phyloP scores from a whole-genome alignment of 2,888 invertebrate species.

The Elgonia sp. region DNA sequence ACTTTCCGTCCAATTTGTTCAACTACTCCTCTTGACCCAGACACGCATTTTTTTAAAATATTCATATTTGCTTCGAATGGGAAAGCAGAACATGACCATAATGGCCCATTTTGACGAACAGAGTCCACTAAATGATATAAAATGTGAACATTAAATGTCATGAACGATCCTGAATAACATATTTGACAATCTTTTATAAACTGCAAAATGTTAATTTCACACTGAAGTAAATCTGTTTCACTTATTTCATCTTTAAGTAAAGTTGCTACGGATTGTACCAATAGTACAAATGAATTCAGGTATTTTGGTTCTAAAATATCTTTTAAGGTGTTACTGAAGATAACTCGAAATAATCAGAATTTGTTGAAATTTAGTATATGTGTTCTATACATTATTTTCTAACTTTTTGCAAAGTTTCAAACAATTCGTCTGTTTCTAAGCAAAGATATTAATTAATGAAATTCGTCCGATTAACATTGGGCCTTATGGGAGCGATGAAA shows the following conservation, averaged over 20 bases:
- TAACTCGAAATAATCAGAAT: too few species aligned
- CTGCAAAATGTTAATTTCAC: conserved; percentile 57
- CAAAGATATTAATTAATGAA: too few species aligned
- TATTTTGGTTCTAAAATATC: background rate
- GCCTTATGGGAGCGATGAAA: too few species aligned
- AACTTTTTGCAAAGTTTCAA: too few species aligned
- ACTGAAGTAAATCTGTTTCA: conserved; percentile 53
- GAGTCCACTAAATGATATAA: conserved; percentile 54
- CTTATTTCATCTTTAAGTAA: conserved; percentile 43
- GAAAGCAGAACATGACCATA: conserved; percentile 70
- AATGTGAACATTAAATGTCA: conserved; percentile 71
- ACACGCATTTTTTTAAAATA: conserved; percentile 44
- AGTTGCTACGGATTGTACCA: conserved; percentile 42
- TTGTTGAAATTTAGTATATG: too few species aligned
- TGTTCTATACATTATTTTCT: too few species aligned
- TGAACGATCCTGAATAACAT: conserved; percentile 51
- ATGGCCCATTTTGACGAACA: conserved; percentile 66
- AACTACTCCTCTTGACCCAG: conserved; percentile 44
- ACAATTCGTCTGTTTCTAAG: too few species aligned
- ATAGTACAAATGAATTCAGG: background rate
- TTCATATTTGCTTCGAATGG: conserved; percentile 59
- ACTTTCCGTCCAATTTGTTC: conserved; percentile 23
- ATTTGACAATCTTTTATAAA: conserved; percentile 65
- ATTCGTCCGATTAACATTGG: too few species aligned
- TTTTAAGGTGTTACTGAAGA: too few species aligned